A percentile compares a stretch with the other conserved stretches of the same genome.
Conservation (phyloP, 2,797 vertebrate genomes). For the Phylloscopus collybita region DNA sequence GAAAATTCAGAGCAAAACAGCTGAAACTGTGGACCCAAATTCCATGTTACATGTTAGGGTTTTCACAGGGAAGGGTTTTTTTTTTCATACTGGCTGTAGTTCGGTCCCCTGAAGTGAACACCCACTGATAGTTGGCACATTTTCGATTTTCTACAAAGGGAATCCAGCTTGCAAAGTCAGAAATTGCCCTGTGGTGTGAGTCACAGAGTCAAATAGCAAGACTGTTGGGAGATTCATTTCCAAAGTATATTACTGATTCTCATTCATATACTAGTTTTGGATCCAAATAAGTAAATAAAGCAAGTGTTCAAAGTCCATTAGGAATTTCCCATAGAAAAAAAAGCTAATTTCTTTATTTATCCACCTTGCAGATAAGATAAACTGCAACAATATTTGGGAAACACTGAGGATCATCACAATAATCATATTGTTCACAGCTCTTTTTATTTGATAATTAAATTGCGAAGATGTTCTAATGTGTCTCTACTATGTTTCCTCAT, state of each 20-base stretch:
- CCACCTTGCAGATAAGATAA: neutral
- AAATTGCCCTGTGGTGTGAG: neutral
- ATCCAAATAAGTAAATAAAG: neutral
- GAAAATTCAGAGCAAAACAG: neutral
- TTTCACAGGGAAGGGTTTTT: neutral
- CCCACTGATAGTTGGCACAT: neutral
- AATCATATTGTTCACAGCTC: neutral
- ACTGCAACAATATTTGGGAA: neutral
- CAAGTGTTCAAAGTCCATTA: neutral
- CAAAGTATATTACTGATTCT: neutral
- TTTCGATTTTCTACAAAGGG: neutral
- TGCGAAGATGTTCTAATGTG: neutral
- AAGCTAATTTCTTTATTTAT: neutral
- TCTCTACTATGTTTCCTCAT: neutral
- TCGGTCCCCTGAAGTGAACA: neutral
- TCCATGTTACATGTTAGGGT: fast-evolving
- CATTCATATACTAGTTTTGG: neutral
- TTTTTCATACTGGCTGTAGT: neutral
- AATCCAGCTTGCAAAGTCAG: neutral
- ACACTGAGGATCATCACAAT: neutral
- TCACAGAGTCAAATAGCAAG: neutral
- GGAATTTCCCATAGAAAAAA: neutral
- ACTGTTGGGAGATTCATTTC: neutral
- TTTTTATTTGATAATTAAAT: neutral
- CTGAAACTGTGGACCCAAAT: neutral